Evolutionary conservation across 1,140 invertebrate species (phyloP).

Genomic region (Brachionus angularis): DNA sequence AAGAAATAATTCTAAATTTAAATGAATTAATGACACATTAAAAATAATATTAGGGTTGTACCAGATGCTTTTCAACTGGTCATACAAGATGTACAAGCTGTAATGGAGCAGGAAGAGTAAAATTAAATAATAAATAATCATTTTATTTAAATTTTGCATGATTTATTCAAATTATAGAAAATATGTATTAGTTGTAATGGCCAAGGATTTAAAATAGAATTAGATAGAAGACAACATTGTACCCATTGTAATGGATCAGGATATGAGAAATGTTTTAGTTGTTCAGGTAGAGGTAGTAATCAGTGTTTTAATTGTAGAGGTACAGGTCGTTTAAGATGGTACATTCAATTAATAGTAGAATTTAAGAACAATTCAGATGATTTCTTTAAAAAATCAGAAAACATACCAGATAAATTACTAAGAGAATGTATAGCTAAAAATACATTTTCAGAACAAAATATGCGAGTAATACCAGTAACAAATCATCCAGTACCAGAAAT

Average conservation of each 20-base stretch:
- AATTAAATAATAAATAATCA: too few species aligned
- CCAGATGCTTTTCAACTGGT: too few species aligned
- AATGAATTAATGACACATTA: too few species aligned
- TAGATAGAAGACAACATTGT: background rate
- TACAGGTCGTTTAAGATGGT: constrained; percentile 22
- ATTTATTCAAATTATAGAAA: background rate
- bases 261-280: background rate
- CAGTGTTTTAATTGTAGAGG: background rate
- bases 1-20: too few species aligned
- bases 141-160: too few species aligned
- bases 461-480: constrained; percentile 1
- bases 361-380: constrained; percentile 34
- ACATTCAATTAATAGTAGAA: constrained; percentile 13
- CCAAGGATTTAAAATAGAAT: background rate
- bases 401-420: constrained; percentile 1
- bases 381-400: constrained; percentile 27
- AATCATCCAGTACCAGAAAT: constrained; percentile 21
- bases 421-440: background rate
- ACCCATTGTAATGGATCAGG: background rate
- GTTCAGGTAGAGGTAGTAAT: background rate
- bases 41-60: too few species aligned
- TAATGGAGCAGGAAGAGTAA: too few species aligned
- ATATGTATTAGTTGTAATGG: constrained; percentile 26
- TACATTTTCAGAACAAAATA: background rate
- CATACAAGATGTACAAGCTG: too few species aligned